Base-by-base conservation (phyloP, 2,797 vertebrate genomes). In the Rhinichthys osculus region DNA sequence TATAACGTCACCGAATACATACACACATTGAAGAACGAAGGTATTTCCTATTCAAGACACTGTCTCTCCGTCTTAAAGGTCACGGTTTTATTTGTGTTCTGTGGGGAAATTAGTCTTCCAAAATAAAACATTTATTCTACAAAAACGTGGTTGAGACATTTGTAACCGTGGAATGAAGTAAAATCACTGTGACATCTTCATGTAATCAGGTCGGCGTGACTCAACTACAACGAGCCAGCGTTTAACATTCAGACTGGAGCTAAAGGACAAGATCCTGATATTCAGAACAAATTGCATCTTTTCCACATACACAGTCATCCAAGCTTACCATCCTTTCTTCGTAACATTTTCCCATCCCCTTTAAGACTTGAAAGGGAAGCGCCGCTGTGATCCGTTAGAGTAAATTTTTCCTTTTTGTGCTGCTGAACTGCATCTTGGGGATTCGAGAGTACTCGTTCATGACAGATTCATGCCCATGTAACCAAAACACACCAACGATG, bases 81-180 rank as follows among this genome's bases (percentile, higher is more conserved):
- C 88, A 90, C 62, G 23, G 70, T 86, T 90, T 71, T 88, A 38
- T 89, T 84, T 88, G 87, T 81, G 83, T 87, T 86, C 85, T 71
- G 73, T 59, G 72, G n/a, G 47, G 78, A 88, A 90, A 87, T 89
- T 91, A 89, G 89, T 90, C 89, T 88, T 89, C 87, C 84, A 86
- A 85, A 90, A 87, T 90, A 85, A 87, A 77, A 89, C 76, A 88
- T 86, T 78, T 78, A 86, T 91, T 87, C 73, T 86, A 73, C 73
- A 52, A 80, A 69, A 87, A 64, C 21, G 57, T 84, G 85, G 85
- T 86, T 89, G 88, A 87, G 77, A 81, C 88, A 81, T 88, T 64
- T 84, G 82, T 74, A 81, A 38, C n/a, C 52, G 35, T 38, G 85
- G 11, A 76, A 71, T 69, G 87, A 87, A 38, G 76, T 50, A 89